Percentiles rank a stretch among this genome's conserved stretches.
phyloP scores from a whole-genome alignment of 2,888 invertebrate genomes.

The Dione juno region DNA sequence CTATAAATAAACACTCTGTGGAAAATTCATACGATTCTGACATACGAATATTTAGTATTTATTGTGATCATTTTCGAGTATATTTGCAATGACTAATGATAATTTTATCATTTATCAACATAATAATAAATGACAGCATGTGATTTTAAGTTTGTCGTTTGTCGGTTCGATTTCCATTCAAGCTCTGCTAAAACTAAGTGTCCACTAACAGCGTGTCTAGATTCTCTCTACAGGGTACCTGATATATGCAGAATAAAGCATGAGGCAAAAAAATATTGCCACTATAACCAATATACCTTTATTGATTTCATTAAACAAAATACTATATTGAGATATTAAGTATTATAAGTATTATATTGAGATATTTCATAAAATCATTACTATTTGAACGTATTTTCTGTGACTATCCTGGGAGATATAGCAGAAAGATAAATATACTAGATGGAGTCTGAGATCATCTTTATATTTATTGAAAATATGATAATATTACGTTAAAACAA shows the following conservation, averaged over 20 bases:
- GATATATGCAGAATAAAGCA: too few relatives aligned
- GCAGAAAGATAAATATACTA: background rate
- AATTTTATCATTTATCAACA: background rate
- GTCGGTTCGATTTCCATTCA: too few relatives aligned
- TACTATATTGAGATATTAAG: background rate
- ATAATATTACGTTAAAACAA: background rate
- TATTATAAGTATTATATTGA: too few relatives aligned
- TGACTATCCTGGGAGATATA: too few relatives aligned
- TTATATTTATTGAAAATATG: background rate
- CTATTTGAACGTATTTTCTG: too few relatives aligned
- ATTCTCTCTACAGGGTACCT: too few relatives aligned
- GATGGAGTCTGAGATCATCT: background rate
- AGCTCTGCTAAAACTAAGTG: too few relatives aligned
- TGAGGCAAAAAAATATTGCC: too few relatives aligned
- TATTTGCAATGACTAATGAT: background rate
- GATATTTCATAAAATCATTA: too few relatives aligned
- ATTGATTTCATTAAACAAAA: background rate
- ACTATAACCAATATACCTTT: background rate
- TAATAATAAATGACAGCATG: too few relatives aligned
- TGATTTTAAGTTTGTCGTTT: too few relatives aligned
- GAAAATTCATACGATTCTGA: background rate
- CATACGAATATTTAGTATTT: background rate
- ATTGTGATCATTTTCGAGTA: background rate
- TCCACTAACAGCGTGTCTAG: too few relatives aligned
- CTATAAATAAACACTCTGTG: conserved; percentile 29